Evolutionary conservation across 1,140 invertebrate species (phyloP).

Genomic region (Diplogasteroides magnus): DNA sequence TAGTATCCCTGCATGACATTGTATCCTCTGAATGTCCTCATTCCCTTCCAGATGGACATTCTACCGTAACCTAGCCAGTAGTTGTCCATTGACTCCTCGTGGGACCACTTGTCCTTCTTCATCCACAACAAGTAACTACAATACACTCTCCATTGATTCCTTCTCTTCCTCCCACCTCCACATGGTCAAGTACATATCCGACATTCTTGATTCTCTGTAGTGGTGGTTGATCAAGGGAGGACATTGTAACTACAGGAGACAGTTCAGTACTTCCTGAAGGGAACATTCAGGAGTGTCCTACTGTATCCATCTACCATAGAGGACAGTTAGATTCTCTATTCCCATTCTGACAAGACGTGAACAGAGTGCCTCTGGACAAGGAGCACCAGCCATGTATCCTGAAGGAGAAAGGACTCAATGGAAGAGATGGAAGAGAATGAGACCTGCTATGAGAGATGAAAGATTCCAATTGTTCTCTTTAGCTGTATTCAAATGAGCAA

Average conservation of each 20-base stretch:
- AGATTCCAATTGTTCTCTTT: slow-evolving; percentile 25
- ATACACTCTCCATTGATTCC: background rate
- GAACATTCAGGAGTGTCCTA: slow-evolving; percentile 58
- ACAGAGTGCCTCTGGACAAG: slow-evolving; percentile 66
- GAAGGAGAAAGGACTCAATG: background rate
- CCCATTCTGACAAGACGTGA: slow-evolving; percentile 22
- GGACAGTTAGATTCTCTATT: slow-evolving; percentile 23
- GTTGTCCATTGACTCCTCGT: slow-evolving; percentile 71
- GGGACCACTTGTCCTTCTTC: slow-evolving; percentile 67
- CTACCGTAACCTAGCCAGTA: slow-evolving; percentile 61
- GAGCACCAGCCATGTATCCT: slow-evolving; percentile 68
- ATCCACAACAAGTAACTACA: slow-evolving; percentile 63
- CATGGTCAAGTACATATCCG: slow-evolving; percentile 70
- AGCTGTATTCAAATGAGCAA: slow-evolving; percentile 51
- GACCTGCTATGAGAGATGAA: slow-evolving; percentile 24
- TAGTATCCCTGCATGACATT: slow-evolving; percentile 75
- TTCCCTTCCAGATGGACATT: no score
- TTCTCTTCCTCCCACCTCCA: slow-evolving; percentile 65
- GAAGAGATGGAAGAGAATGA: slow-evolving; percentile 59
- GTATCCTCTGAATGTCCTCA: slow-evolving; percentile 69
- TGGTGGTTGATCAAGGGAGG: slow-evolving; percentile 62
- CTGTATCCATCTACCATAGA: slow-evolving; percentile 83
- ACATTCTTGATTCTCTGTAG: slow-evolving; percentile 69
- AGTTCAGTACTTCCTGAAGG: slow-evolving; percentile 83
- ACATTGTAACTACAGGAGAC: slow-evolving; percentile 64